Base-by-base conservation (phyloP, 1,140 invertebrate species). In the Meloidogyne exigua region DNA sequence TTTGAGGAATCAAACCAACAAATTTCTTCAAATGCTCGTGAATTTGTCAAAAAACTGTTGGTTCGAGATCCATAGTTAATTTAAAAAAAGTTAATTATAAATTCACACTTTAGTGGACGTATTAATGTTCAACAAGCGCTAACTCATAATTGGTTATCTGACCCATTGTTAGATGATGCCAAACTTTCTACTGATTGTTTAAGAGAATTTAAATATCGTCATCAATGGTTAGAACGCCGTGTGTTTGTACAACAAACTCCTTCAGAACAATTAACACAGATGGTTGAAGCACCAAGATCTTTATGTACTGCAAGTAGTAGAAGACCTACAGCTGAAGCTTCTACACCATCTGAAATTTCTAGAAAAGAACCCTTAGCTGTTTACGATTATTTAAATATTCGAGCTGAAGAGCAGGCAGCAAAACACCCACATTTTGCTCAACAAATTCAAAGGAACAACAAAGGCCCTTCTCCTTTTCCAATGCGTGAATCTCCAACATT, bases 41-140 rank as follows among this genome's bases (percentile, higher is more conserved):
- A 96, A 89, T 97, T 97, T 87, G 92, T 97, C 68, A 90, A 90
- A n/a, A 92, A 91, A 68, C 87, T 96, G 0, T 87, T 97, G 32
- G 89, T 79, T 23, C 57, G 83, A 25, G 80, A 88, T 68, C 84
- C 86, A 63, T 49, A 39, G 80, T 83, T 75, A 72, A 72, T 72
- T 72, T 72, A 0, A 63, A 25, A n/a, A 10, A 26, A 25, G 2
- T 21, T 25, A 62, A n/a, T 71, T 18, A 25, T 21, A 23, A 72
- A 25, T 13, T 28, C 7, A 2, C 67, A 12, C 65, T 80, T 62
- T 70, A 89, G 88, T 26, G 80, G 87, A 13, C 84, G 89, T n/a
- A 77, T 89, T 80, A 83, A 85, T 32, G 81, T 88, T 12, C 83
- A 83, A 9, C 86, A 89, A 70, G 89, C 89, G 63, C 76, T 90